A percentile compares a stretch with the other conserved stretches of the same genome.
phyloP scores from a whole-genome alignment of 2,797 vertebrate species.

The Hydrophis major region DNA sequence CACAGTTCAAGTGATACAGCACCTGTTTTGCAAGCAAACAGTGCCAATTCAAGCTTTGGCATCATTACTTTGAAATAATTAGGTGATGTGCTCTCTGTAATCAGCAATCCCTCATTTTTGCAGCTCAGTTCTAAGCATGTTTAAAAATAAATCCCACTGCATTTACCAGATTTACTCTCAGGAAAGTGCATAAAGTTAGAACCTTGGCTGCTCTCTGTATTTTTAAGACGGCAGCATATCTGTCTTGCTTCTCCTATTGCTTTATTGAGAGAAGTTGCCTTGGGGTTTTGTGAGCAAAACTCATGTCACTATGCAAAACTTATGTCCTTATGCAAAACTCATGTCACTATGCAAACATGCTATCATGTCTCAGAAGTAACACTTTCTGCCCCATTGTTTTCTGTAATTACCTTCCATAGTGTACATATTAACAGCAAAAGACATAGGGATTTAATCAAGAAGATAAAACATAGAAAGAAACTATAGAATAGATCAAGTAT shows the following conservation, averaged over 20 bases:
- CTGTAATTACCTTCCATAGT: not conserved
- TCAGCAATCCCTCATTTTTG: not conserved
- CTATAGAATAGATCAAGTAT: not conserved
- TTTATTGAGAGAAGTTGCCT: constrained; percentile 22
- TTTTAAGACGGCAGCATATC: not conserved
- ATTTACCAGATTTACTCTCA: not conserved
- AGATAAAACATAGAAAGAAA: not conserved
- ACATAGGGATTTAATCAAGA: not conserved
- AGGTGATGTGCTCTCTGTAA: not conserved
- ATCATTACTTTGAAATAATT: not conserved
- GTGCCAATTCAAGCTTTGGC: not conserved
- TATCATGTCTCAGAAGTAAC: not conserved
- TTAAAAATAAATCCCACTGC: not conserved
- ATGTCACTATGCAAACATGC: not conserved
- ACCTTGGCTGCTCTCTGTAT: not conserved
- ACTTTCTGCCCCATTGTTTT: not conserved
- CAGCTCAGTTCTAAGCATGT: not conserved
- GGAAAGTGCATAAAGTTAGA: not conserved
- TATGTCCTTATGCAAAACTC: not conserved
- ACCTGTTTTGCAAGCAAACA: not conserved
- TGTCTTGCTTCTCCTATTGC: not conserved
- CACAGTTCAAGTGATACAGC: not conserved
- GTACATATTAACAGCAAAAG: not conserved
- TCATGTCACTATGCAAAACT: not conserved
- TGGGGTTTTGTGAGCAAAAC: constrained; percentile 9